These are phyloP conservation scores for Pseudochromis fuscus DNA, from an alignment of 2,797 vertebrate species.

Conservation along the genomic window DNA sequence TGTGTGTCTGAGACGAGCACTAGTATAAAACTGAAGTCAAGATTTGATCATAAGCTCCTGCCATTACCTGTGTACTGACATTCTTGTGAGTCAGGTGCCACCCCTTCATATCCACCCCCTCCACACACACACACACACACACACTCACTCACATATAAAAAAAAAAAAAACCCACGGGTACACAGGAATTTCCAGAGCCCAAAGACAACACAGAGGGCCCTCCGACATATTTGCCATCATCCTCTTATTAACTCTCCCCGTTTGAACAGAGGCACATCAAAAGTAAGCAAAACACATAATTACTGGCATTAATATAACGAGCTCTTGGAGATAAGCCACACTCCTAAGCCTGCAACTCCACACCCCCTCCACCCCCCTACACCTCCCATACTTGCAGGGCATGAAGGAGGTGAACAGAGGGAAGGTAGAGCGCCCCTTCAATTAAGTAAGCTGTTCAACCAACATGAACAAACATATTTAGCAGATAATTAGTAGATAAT, in stretches of 20 bases:
- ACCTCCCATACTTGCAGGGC: constrained; percentile 63
- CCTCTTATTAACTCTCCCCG: constrained; percentile 81
- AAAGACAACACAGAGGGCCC: constrained; percentile 78
- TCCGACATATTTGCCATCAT: constrained; percentile 82
- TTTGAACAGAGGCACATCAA: constrained; percentile 85
- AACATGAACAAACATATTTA: constrained; percentile 92
- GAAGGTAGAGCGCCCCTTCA: constrained; percentile 80
- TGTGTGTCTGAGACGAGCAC: constrained; percentile 62
- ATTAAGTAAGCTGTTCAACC: constrained; percentile 88
- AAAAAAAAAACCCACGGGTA: constrained; percentile 27
- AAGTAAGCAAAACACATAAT: constrained; percentile 92
- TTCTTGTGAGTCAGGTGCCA: constrained; percentile 68
- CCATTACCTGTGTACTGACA: constrained; percentile 77
- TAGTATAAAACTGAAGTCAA: constrained; percentile 70
- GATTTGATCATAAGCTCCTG: constrained; percentile 79
- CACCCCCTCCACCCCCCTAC: constrained; percentile 5
- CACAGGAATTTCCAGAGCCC: constrained; percentile 77
- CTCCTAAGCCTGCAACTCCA: constrained; percentile 78
- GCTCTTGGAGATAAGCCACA: constrained; percentile 88
- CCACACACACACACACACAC: constrained; percentile 31
- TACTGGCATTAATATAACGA: constrained; percentile 90
- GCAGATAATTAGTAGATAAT: constrained; percentile 92
- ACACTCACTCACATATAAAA: constrained; percentile 24
- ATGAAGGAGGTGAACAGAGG: constrained; percentile 68
- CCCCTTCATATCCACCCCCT: constrained; percentile 48